Conservation (phyloP, 2,113 vertebrate species). For the Lagenorhynchus albirostris region DNA sequence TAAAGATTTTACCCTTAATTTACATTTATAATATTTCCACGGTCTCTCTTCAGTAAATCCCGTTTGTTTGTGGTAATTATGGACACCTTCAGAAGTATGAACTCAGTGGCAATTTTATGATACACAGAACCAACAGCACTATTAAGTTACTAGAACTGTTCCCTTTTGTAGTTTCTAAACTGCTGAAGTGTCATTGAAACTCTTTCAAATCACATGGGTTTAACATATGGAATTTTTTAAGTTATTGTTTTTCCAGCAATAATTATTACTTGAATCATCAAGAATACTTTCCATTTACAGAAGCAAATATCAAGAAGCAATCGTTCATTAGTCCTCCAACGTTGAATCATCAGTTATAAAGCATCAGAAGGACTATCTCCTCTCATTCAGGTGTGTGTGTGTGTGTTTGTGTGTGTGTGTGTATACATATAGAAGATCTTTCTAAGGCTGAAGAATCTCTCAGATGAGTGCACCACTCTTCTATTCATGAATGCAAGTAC, state of each 20-base stretch:
- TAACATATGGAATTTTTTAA: background rate
- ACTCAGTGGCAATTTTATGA: background rate
- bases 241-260: background rate
- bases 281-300: background rate
- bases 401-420: background rate
- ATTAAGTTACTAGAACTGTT: background rate
- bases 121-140: background rate
- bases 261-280: background rate
- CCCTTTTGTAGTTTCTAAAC: background rate
- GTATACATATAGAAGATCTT: background rate
- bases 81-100: background rate
- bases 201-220: background rate
- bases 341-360: background rate
- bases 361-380: background rate
- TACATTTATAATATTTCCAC: background rate
- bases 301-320: slow-evolving; percentile 15
- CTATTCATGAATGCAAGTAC: background rate
- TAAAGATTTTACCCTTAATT: background rate
- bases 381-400: background rate
- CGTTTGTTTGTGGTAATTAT: slow-evolving; percentile 10
- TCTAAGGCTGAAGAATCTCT: background rate
- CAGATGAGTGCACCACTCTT: background rate
- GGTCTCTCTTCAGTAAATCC: slow-evolving; percentile 21
- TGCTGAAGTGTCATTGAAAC: background rate
- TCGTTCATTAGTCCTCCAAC: background rate